phyloP scores from a whole-genome alignment of 2,113 vertebrate genomes.

The Ameiurus melas region DNA sequence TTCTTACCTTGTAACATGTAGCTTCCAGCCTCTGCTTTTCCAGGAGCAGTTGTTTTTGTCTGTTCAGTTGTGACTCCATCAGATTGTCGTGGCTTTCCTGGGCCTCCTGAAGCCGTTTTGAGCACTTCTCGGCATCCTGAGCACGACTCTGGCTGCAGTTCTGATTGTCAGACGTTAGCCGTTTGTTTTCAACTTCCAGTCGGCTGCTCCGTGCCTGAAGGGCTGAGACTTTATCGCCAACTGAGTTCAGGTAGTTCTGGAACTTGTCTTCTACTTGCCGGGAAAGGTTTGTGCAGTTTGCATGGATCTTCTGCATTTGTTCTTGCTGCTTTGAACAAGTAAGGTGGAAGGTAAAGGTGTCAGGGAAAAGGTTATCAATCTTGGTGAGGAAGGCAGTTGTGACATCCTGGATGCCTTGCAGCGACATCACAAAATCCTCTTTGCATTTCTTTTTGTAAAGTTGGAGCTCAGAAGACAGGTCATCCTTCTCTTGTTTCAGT shows the following conservation, averaged over 20 bases:
- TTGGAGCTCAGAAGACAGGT: conserved; percentile 62
- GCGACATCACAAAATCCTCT: conserved; percentile 69
- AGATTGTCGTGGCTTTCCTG: conserved; percentile 58
- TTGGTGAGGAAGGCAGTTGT: conserved; percentile 67
- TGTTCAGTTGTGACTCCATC: conserved; percentile 60
- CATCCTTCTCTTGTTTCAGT: conserved; percentile 57
- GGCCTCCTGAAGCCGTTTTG: conserved; percentile 53
- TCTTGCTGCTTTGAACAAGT: conserved; percentile 70
- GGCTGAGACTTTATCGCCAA: conserved; percentile 64
- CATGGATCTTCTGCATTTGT: conserved; percentile 62
- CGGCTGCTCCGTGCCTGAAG: conserved; percentile 65
- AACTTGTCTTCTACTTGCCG: conserved; percentile 69
- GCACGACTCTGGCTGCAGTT: conserved; percentile 55
- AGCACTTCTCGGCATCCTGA: conserved; percentile 11
- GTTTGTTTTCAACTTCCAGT: conserved; percentile 62
- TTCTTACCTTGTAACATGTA: conserved; percentile 61
- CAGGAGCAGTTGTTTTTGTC: conserved; percentile 60
- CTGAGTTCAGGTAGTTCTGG: conserved; percentile 63
- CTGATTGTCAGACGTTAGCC: conserved; percentile 40
- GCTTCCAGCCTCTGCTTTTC: conserved; percentile 56
- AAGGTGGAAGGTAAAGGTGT: conserved; percentile 72
- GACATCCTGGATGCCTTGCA: conserved; percentile 71
- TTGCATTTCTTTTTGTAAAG: conserved; percentile 72
- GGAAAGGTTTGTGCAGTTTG: conserved; percentile 69
- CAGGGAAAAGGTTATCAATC: conserved; percentile 70